Evolutionary conservation across 1,140 invertebrate genomes (phyloP).

Genomic region (Eumeta japonica): DNA sequence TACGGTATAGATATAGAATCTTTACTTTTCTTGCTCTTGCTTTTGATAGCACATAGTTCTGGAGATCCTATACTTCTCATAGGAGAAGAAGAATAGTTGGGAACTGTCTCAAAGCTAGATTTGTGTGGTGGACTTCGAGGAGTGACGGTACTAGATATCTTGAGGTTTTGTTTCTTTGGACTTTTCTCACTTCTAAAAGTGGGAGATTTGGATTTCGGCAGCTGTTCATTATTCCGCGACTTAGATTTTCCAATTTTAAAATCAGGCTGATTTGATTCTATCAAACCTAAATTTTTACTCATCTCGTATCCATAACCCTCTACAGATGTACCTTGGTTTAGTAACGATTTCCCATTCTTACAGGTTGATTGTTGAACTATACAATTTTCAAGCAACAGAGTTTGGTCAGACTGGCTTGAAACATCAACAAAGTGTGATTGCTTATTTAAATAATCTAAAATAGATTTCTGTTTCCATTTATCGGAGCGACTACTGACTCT

Average conservation of each 20-base stretch:
- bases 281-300: too few species aligned
- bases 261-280: too few species aligned
- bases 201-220: slow-evolving; percentile 13
- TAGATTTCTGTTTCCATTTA: slow-evolving; percentile 28
- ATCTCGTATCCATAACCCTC: too few species aligned
- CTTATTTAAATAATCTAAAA: slow-evolving; percentile 28
- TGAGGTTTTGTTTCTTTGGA: slow-evolving; percentile 18
- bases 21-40: slow-evolving; percentile 26
- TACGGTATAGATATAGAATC: slow-evolving; percentile 23
- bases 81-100: too few species aligned
- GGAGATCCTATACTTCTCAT: slow-evolving; percentile 27
- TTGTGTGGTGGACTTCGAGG: slow-evolving; percentile 17
- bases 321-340: too few species aligned
- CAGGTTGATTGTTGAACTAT: too few species aligned
- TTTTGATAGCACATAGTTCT: slow-evolving; percentile 27
- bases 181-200: slow-evolving; percentile 10
- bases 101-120: slow-evolving; percentile 19
- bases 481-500: slow-evolving; percentile 12
- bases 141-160: slow-evolving; percentile 19
- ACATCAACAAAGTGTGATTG: too few species aligned
- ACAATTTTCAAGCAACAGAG: too few species aligned
- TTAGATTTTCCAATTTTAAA: too few species aligned
- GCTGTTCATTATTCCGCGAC: slow-evolving; percentile 21
- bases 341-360: too few species aligned
- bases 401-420: too few species aligned